A percentile compares a stretch with the other conserved stretches of the same genome.
These are phyloP conservation scores for Protobothrops mucrosquamatus DNA, from an alignment of 2,113 vertebrate genomes.

Conservation along the genomic window DNA sequence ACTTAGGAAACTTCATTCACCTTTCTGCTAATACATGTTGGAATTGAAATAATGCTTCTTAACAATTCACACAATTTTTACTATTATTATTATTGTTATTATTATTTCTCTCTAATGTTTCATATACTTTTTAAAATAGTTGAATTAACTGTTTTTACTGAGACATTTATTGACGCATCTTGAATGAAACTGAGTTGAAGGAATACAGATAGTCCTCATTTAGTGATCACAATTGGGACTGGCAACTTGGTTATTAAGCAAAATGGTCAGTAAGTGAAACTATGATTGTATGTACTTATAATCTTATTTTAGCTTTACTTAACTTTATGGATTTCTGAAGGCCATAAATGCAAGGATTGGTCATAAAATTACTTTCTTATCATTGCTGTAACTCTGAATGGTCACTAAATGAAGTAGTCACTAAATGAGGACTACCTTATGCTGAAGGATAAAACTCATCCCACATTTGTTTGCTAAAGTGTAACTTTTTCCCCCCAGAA, in stretches of 20 bases:
- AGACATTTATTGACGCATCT: neutral
- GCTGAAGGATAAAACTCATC: neutral
- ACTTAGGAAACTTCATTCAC: neutral
- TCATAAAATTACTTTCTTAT: neutral
- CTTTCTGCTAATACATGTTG: neutral
- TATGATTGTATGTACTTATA: neutral
- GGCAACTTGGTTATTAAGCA: neutral
- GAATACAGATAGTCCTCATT: neutral
- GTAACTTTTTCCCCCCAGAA: no score
- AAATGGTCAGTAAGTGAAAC: neutral
- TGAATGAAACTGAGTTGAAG: constrained; percentile 26
- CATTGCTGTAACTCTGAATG: neutral
- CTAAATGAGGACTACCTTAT: neutral
- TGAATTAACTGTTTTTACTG: constrained; percentile 23
- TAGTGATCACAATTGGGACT: neutral
- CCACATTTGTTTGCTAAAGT: neutral
- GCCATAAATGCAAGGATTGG: neutral
- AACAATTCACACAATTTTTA: neutral
- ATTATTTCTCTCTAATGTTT: neutral
- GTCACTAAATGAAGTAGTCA: neutral
- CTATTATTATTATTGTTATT: no score
- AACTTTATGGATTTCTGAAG: neutral
- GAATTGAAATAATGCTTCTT: neutral
- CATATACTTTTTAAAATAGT: constrained; percentile 10
- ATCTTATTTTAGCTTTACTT: neutral